Percentiles rank a stretch among this genome's conserved stretches.
These are phyloP conservation scores for Apamea monoglypha DNA, from an alignment of 2,888 invertebrate species.

Conservation along the genomic window DNA sequence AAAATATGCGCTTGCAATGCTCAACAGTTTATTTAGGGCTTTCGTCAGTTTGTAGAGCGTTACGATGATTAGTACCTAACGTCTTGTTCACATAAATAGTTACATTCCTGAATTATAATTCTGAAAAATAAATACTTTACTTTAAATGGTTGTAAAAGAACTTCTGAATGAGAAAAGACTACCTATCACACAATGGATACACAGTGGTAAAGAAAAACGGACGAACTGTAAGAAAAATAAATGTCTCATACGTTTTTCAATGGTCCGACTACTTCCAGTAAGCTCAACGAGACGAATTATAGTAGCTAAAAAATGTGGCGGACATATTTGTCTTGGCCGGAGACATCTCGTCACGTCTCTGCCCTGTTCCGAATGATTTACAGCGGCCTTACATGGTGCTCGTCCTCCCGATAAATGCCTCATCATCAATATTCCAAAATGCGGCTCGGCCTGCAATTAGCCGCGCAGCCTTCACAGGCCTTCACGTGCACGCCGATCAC, in stretches of 20 bases:
- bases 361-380: conserved; percentile 88
- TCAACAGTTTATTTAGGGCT: conserved; percentile 15
- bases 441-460: conserved; percentile 89
- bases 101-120: background rate
- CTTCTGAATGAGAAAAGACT: conserved; percentile 34
- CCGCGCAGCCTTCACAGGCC: conserved; percentile 88
- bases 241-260: conserved; percentile 73
- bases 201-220: conserved; percentile 49
- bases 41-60: background rate
- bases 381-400: conserved; percentile 87
- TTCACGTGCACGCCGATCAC: conserved; percentile 83
- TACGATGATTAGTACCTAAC: background rate
- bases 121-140: background rate
- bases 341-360: conserved; percentile 89
- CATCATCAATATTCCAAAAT: conserved; percentile 91
- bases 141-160: background rate
- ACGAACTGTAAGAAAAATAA: conserved; percentile 67
- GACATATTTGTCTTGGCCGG: conserved; percentile 87
- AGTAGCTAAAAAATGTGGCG: conserved; percentile 84
- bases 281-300: conserved; percentile 83
- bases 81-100: background rate
- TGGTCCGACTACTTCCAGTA: conserved; percentile 75
- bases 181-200: conserved; percentile 26
- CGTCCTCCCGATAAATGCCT: conserved; percentile 89
- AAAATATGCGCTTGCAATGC: conserved; percentile 59